Evolutionary conservation across 2,888 invertebrate species (phyloP), one percentile per base, ranked within the genome.

Genomic region (Ophion costatus): DNA sequence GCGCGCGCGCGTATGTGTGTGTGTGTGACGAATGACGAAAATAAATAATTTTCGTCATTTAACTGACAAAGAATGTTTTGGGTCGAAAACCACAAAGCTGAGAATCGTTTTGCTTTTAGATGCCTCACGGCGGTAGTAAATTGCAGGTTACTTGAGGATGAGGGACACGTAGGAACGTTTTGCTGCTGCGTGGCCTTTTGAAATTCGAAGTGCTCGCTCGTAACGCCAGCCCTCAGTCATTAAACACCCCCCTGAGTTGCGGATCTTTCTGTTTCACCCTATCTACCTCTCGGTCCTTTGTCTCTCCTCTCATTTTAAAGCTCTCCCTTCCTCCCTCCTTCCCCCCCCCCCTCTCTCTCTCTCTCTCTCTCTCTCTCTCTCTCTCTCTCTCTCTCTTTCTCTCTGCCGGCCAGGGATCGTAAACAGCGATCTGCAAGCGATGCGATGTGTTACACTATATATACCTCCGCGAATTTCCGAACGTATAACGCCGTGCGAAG

Each of bases 161-260:
- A 42, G 66, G 76, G 67, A 63, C 83, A 63, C 75, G 59, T 57
- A 59, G 77, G 22, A 29, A 73, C 76, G 61, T 61, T 83, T 77
- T 80, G 76, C 66, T 79, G 42, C 74, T 61, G 61, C 24, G 42
- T 59, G 20, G 69, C 83, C 69, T 64, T 75, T 70, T 59, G 76
- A 80, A 80, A 83, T 67, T 80, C 76, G 76, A 80, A 83, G 76
- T 83, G 61, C 73, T 76, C 76, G 66, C 83, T 77, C 83, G 80
- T 83, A 80, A 83, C 76, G 67, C 71, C 59, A 70, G 56, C 66
- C 80, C 73, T 80, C 73, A 76, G 76, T 80, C 83, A 80, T 83
- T 80, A 83, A 83, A 83, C 76, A 80, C 76, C 64, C 38, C 24
- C 61, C 59, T 64, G 59, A 79, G 80, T 63, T 70, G 79, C 29